phyloP scores from a whole-genome alignment of 2,113 vertebrate genomes.

The Lepus timidus region DNA sequence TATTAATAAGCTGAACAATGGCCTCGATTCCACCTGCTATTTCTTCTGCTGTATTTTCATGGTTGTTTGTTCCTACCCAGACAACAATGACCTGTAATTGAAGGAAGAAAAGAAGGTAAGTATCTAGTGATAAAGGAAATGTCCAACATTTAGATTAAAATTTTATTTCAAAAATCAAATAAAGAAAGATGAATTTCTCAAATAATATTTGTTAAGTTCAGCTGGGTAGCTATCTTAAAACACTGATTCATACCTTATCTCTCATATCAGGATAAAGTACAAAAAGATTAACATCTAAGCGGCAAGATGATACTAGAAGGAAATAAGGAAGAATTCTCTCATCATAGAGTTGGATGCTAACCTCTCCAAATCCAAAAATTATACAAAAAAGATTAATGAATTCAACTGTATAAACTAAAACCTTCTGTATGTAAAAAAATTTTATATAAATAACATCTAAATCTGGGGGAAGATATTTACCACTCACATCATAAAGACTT shows the following conservation, averaged over 20 bases:
- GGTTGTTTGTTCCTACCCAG: constrained; percentile 99
- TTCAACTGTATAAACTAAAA: constrained; percentile 34
- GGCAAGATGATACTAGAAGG: not conserved
- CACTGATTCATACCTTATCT: not conserved
- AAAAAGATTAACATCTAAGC: not conserved
- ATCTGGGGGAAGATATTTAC: not conserved
- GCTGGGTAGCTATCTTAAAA: not conserved
- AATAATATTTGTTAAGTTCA: constrained; percentile 7
- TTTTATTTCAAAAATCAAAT: constrained; percentile 23
- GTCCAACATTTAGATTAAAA: not conserved
- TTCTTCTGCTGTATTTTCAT: constrained; percentile 96
- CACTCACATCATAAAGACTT: not conserved
- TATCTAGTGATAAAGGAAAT: constrained; percentile 22
- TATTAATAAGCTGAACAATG: constrained; percentile 93
- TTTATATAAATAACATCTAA: not conserved
- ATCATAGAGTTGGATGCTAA: not conserved
- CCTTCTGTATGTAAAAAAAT: not conserved
- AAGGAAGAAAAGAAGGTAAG: constrained; percentile 23
- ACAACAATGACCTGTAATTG: constrained; percentile 94
- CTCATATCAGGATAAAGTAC: not conserved
- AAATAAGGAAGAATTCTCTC: not conserved
- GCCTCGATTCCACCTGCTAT: constrained; percentile 96
- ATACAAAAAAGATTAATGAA: not conserved
- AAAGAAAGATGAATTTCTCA: constrained; percentile 1
- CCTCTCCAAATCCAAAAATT: constrained; percentile 11